phyloP scores from a whole-genome alignment of 2,797 vertebrate species.

The Ctenosaura bakeri region DNA sequence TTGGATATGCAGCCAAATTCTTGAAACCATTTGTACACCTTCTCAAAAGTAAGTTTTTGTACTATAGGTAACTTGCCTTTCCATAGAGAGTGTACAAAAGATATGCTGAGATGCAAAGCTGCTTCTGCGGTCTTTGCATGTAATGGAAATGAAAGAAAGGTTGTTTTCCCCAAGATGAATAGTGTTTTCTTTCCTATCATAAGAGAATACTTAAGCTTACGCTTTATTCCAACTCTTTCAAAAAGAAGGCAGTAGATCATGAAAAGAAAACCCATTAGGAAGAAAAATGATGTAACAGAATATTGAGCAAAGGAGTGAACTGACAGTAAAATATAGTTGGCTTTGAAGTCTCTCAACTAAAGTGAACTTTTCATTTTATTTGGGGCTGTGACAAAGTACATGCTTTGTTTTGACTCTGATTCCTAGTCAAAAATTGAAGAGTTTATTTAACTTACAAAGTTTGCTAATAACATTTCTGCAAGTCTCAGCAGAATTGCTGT shows the following conservation, averaged over 20 bases:
- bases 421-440: neutral
- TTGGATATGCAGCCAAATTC: constrained; percentile 74
- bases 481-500: neutral
- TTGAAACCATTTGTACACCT: constrained; percentile 72
- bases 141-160: too few relatives aligned
- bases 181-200: neutral
- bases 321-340: neutral
- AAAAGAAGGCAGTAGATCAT: neutral
- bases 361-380: neutral
- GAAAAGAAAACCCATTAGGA: neutral
- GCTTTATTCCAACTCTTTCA: neutral
- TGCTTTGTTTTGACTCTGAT: neutral
- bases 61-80: neutral
- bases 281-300: neutral
- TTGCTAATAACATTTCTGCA: neutral
- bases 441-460: neutral
- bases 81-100: neutral
- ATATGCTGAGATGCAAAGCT: neutral
- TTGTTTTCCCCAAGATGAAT: neutral
- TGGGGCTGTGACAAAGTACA: neutral
- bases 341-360: neutral
- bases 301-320: neutral
- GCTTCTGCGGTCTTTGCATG: neutral
- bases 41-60: constrained; percentile 75
- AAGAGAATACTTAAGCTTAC: neutral